Evolutionary conservation across 1,140 invertebrate genomes (phyloP), one percentile per base, ranked within the genome.

Genomic region (Propsilocerus akamusi): DNA sequence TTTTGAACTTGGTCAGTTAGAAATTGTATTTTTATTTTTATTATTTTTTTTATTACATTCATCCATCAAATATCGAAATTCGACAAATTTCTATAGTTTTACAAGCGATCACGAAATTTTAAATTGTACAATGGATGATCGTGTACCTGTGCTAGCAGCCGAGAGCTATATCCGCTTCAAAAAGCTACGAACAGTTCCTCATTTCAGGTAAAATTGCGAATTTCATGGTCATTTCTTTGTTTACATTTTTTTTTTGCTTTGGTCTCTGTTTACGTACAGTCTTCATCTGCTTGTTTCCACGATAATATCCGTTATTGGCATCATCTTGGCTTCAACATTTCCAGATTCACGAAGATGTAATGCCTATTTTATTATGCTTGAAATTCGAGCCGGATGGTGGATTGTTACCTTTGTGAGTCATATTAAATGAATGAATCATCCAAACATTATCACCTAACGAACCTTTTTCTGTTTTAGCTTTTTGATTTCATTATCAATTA

Each of bases 331-430:
- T 6, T 63, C 65, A 1, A 26, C 65, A 2, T 76, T 72, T 68
- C 70, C 72, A 3, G 66, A 73, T 53, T 55, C 68, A 20, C 66
- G 64, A 51, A 74, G 72, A 60, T 80, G 77, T 51, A 68, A 74
- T 53, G 75, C 77, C 26, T 80, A 80, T 56, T 80, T 79, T 59
- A 71, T 77, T 54, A 72, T 77, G 57, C 66, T 79, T 12, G 79
- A 80, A 57, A 62, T 76, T 32, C 74, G 79, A 48, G 73, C 73
- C 47, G 65, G 61, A 23, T 75, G 75, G 53, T 80, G 77, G 77
- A 57, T 77, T 25, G 55, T 77, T 49, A 72, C 77, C 37, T 69
- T 75, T 66, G 60, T 74, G 62, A 62, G 63, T 23, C 26, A 50
- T 23, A 30, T 34, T 12, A 5, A 28, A 20, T 17, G 47, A 4